Evolutionary conservation across 2,113 vertebrate species (phyloP).

Genomic region (Clarias macrocephalus): DNA sequence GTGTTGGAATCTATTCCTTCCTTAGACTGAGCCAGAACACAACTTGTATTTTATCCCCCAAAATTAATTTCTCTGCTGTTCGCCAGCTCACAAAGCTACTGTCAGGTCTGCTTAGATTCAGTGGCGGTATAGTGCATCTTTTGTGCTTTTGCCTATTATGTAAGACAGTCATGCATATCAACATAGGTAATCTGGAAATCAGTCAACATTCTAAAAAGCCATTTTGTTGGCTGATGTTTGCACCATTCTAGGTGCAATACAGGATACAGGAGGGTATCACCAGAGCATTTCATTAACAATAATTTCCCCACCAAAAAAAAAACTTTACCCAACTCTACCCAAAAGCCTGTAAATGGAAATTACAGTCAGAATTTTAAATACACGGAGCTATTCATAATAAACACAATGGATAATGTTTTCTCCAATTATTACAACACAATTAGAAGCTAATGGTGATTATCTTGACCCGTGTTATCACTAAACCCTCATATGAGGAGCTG

Average conservation of each 20-base stretch:
- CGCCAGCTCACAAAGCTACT: not conserved
- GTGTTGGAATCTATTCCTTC: not conserved
- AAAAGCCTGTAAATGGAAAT: not conserved
- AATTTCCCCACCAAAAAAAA: not conserved
- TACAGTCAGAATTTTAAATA: not conserved
- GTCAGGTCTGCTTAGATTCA: not conserved
- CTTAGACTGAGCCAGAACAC: not conserved
- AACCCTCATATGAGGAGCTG: constrained; percentile 19
- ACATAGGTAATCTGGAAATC: not conserved
- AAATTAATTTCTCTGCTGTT: not conserved
- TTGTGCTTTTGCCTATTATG: not conserved
- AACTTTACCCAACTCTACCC: not conserved
- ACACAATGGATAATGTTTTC: not conserved
- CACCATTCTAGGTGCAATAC: not conserved
- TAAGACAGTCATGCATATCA: not conserved
- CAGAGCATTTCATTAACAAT: not conserved
- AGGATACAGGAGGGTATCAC: not conserved
- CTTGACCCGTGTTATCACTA: not conserved
- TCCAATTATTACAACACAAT: not conserved
- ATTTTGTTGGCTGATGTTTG: not conserved
- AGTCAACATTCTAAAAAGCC: not conserved
- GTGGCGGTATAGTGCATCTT: not conserved
- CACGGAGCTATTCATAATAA: not conserved
- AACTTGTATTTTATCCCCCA: not conserved
- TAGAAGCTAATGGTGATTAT: not conserved